Evolutionary conservation across 2,797 vertebrate genomes (phyloP).

Genomic region (Bradypus variegatus): DNA sequence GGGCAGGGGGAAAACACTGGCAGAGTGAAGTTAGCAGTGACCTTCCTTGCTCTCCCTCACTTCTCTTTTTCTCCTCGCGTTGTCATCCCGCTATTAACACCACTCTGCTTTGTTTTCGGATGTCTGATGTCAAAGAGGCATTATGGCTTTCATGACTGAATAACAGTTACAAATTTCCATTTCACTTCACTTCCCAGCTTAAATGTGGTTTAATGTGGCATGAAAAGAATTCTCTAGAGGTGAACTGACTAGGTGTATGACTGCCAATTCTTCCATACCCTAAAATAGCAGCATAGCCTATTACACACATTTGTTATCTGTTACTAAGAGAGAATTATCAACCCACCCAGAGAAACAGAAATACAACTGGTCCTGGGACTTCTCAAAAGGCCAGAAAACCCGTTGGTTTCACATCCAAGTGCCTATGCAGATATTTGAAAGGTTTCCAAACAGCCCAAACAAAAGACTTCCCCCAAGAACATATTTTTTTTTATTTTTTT

Average conservation of each 20-base stretch:
- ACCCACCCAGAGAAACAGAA: slow-evolving; percentile 29
- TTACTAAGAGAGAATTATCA: slow-evolving; percentile 36
- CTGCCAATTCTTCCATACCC: slow-evolving; percentile 7
- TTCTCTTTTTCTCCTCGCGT: neutral
- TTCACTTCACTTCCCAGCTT: slow-evolving; percentile 34
- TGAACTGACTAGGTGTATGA: neutral
- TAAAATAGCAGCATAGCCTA: slow-evolving; percentile 45
- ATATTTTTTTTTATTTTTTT: neutral
- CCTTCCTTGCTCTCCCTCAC: neutral
- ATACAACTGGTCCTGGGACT: neutral
- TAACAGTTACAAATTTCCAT: slow-evolving; percentile 4
- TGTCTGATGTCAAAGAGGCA: neutral
- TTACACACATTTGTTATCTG: slow-evolving; percentile 38
- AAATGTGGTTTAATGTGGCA: slow-evolving; percentile 29
- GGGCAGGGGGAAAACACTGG: neutral
- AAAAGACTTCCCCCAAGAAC: neutral
- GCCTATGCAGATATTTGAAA: neutral
- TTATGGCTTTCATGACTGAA: neutral
- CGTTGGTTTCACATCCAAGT: neutral
- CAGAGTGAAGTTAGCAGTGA: neutral
- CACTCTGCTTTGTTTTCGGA: neutral
- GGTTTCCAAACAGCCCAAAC: neutral
- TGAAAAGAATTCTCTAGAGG: slow-evolving; percentile 47
- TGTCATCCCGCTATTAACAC: neutral
- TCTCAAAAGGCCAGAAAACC: slow-evolving; percentile 34